Percentiles rank a stretch among this genome's conserved stretches.
Evolutionary conservation across 1,140 invertebrate genomes (phyloP).

Genomic region (Trichonephila clavipes): DNA sequence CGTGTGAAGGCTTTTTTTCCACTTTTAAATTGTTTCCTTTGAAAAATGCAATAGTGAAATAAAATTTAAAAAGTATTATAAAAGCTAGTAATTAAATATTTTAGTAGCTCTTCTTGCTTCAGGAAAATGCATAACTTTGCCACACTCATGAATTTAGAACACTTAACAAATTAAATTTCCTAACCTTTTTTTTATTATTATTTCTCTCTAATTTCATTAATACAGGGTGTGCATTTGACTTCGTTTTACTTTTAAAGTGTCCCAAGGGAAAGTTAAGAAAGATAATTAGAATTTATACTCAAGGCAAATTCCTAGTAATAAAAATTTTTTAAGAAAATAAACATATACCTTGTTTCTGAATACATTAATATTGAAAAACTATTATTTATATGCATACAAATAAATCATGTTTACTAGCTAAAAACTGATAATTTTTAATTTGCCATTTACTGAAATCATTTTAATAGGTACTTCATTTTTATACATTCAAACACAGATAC

Average conservation of each 20-base stretch:
- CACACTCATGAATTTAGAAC: background rate
- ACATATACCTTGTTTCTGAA: background rate
- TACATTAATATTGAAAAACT: background rate
- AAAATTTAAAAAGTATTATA: background rate
- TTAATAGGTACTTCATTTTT: no score
- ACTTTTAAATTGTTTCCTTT: background rate
- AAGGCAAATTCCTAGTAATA: background rate
- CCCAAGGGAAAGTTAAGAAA: background rate
- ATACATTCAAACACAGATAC: no score
- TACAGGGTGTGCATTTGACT: background rate
- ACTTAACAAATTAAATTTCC: conserved; percentile 44
- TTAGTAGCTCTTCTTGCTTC: background rate
- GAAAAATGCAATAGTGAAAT: background rate
- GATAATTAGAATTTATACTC: background rate
- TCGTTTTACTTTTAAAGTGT: background rate
- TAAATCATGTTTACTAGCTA: no score
- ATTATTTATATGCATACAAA: no score
- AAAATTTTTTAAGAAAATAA: background rate
- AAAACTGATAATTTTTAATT: no score
- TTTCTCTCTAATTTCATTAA: conserved; percentile 16
- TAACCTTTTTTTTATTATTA: background rate
- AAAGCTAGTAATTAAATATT: conserved; percentile 26
- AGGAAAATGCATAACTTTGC: background rate
- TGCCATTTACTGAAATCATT: no score
- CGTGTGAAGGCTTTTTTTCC: background rate